Conservation (phyloP, 1,140 invertebrate species). For the Vanessa atalanta region DNA sequence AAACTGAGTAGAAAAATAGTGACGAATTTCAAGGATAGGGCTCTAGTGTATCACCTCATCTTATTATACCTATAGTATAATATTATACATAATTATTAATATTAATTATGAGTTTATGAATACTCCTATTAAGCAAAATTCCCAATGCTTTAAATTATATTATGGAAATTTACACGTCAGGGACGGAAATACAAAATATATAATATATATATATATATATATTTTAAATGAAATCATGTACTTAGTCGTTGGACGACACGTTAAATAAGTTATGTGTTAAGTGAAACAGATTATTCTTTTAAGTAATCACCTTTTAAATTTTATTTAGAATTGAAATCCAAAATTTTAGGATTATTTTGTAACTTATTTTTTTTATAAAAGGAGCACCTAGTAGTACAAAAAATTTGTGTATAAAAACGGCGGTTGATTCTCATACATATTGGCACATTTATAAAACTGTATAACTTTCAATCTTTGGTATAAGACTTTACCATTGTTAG, state of each 20-base stretch:
- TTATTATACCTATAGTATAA: neutral
- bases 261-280: too few species aligned
- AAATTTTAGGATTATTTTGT: neutral
- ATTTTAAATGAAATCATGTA: neutral
- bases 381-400: neutral
- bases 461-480: constrained; percentile 29
- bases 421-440: neutral
- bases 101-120: neutral
- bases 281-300: too few species aligned
- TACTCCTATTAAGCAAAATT: neutral
- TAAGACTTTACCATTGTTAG: constrained; percentile 27
- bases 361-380: neutral
- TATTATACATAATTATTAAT: neutral
- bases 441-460: constrained; percentile 4
- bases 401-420: neutral
- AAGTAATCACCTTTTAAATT: too few species aligned
- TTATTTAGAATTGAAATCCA: neutral
- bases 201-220: neutral
- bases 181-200: neutral
- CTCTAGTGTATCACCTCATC: neutral
- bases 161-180: neutral
- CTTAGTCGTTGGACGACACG: neutral
- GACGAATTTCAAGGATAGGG: neutral
- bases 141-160: neutral
- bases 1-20: constrained; percentile 11